These are phyloP conservation scores for Oplegnathus fasciatus DNA, from an alignment of 2,113 vertebrate genomes.

Conservation along the genomic window DNA sequence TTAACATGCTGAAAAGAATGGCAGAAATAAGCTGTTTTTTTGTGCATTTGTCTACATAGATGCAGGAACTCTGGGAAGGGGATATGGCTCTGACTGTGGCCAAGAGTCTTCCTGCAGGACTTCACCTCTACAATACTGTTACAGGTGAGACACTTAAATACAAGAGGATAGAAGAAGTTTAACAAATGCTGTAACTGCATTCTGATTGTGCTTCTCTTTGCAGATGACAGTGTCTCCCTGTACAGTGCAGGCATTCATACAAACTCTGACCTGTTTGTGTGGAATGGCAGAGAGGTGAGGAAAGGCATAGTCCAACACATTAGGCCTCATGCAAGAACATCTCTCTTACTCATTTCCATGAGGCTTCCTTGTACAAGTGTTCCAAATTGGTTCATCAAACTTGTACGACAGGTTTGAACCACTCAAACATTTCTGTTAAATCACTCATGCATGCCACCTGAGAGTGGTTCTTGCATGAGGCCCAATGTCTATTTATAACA, in stretches of 20 bases:
- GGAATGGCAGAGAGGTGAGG: conserved; percentile 94
- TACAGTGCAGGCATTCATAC: conserved; percentile 84
- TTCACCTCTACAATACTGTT: conserved; percentile 91
- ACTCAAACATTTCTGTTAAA: no score
- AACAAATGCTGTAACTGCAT: not conserved
- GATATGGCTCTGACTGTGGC: conserved; percentile 92
- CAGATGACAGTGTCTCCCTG: conserved; percentile 89
- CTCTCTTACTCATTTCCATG: not conserved
- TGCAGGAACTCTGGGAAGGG: conserved; percentile 91
- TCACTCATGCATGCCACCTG: not conserved
- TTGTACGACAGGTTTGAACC: no score
- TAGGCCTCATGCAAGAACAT: not conserved
- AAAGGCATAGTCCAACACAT: not conserved
- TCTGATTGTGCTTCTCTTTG: conserved; percentile 50
- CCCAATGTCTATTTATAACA: not conserved
- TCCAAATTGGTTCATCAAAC: not conserved
- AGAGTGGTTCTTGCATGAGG: not conserved
- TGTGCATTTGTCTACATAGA: conserved; percentile 63
- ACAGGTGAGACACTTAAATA: conserved; percentile 83
- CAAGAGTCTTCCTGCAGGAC: conserved; percentile 91
- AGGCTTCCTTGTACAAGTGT: not conserved
- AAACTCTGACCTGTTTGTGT: conserved; percentile 91
- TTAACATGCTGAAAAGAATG: not conserved
- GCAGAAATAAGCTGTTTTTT: not conserved
- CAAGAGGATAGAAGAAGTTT: not conserved